Conservation (phyloP, 2,113 vertebrate species). For the Mesocricetus auratus region DNA sequence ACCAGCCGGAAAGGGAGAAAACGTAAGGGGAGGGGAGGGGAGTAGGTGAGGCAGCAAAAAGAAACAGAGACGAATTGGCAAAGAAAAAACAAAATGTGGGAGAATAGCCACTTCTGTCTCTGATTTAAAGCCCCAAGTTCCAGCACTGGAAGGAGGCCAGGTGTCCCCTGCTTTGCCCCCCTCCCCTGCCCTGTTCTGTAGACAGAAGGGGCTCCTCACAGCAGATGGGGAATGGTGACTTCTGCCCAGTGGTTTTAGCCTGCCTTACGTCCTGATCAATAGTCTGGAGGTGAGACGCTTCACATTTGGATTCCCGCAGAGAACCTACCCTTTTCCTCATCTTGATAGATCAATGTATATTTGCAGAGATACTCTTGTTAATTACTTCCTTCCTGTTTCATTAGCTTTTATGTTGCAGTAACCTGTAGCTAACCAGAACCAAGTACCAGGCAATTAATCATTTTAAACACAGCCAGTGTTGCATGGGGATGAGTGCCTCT, state of each 20-base stretch:
- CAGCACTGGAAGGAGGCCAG: neutral
- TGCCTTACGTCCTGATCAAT: neutral
- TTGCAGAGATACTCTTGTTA: conserved; percentile 72
- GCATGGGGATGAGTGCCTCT: conserved; percentile 3
- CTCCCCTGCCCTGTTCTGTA: no score
- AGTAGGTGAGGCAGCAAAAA: neutral
- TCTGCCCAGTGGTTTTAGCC: neutral
- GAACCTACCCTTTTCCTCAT: conserved; percentile 46
- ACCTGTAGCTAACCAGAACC: conserved; percentile 64
- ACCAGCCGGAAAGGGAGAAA: neutral
- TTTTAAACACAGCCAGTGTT: conserved; percentile 49
- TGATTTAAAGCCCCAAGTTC: neutral
- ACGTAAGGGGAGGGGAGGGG: neutral
- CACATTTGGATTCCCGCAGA: conserved; percentile 50
- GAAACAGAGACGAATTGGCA: neutral
- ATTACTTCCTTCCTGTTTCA: conserved; percentile 77
- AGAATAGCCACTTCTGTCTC: neutral
- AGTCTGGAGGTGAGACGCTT: conserved; percentile 39
- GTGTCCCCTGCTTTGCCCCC: neutral
- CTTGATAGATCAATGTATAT: conserved; percentile 72
- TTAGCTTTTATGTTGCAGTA: conserved; percentile 78
- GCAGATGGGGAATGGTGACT: neutral
- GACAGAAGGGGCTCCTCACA: neutral
- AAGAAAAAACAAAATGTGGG: neutral
- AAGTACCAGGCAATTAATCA: conserved; percentile 68